Percentiles rank a stretch among this genome's conserved stretches.
These are phyloP conservation scores for Toxotes chatareus DNA, from an alignment of 2,113 vertebrate species.

Conservation along the genomic window DNA sequence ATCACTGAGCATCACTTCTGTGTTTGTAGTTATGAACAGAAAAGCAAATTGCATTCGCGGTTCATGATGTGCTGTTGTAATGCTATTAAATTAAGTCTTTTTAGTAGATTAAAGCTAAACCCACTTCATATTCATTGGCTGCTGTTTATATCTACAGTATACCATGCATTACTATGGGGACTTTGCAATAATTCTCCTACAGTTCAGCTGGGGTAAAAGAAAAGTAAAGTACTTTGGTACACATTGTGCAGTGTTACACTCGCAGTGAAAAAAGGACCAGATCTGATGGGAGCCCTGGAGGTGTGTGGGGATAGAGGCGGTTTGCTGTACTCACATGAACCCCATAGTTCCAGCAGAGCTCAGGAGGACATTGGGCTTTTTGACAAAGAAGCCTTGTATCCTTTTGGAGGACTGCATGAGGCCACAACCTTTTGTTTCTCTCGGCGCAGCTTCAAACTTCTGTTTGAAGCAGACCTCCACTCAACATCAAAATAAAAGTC, in stretches of 20 bases:
- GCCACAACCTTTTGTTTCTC: slow-evolving; percentile 66
- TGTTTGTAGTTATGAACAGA: neutral
- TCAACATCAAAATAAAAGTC: slow-evolving; percentile 56
- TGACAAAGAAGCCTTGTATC: slow-evolving; percentile 77
- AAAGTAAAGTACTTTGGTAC: neutral
- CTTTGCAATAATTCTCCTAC: neutral
- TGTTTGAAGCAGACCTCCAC: slow-evolving; percentile 60
- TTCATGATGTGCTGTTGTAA: neutral
- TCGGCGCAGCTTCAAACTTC: slow-evolving; percentile 43
- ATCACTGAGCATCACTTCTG: neutral
- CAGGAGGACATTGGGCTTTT: slow-evolving; percentile 64
- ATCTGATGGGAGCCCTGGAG: slow-evolving; percentile 28
- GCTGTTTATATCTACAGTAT: neutral
- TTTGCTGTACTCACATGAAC: slow-evolving; percentile 65
- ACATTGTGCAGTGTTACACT: slow-evolving; percentile 1
- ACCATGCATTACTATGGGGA: neutral
- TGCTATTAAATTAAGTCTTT: neutral
- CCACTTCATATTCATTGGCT: neutral
- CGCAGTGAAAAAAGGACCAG: neutral
- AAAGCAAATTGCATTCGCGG: neutral
- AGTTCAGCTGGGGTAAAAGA: neutral
- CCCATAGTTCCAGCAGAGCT: slow-evolving; percentile 35
- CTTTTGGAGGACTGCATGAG: slow-evolving; percentile 56
- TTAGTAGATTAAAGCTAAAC: neutral
- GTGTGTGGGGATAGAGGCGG: slow-evolving; percentile 36